Conservation (phyloP, 2,797 vertebrate genomes). For the Onychomys leucogaster region DNA sequence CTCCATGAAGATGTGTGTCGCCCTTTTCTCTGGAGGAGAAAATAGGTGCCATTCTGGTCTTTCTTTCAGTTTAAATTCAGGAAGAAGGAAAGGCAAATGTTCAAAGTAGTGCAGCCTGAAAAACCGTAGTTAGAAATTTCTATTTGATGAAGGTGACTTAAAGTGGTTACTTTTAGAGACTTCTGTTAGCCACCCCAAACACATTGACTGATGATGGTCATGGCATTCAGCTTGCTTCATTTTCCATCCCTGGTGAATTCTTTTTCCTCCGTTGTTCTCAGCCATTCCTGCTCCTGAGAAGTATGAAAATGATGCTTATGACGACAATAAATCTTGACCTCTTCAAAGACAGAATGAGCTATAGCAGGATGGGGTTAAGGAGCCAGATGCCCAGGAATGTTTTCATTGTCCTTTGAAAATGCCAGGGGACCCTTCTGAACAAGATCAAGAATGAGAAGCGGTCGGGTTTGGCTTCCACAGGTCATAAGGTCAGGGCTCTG, state of each 20-base stretch:
- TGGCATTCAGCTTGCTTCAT: neutral
- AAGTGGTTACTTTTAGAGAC: neutral
- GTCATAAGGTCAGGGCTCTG: conserved; percentile 69
- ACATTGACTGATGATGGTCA: neutral
- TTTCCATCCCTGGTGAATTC: neutral
- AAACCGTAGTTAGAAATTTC: neutral
- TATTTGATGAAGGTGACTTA: conserved; percentile 4
- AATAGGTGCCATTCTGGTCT: neutral
- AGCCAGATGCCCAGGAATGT: conserved; percentile 76
- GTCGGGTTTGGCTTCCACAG: conserved; percentile 62
- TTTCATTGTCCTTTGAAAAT: conserved; percentile 76
- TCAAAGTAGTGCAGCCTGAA: conserved; percentile 27
- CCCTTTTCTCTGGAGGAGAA: neutral
- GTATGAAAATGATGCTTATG: conserved; percentile 63
- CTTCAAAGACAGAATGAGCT: conserved; percentile 66
- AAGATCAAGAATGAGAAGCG: neutral
- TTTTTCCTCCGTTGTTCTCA: neutral
- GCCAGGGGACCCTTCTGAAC: conserved; percentile 58
- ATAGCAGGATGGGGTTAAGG: conserved; percentile 72
- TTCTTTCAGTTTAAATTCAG: conserved; percentile 43
- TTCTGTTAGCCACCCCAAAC: neutral
- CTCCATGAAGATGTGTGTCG: neutral
- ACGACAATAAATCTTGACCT: conserved; percentile 56
- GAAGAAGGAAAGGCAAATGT: conserved; percentile 39
- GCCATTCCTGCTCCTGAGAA: conserved; percentile 43